Base-by-base conservation (phyloP, 2,888 invertebrate genomes). In the Phasia obesa region DNA sequence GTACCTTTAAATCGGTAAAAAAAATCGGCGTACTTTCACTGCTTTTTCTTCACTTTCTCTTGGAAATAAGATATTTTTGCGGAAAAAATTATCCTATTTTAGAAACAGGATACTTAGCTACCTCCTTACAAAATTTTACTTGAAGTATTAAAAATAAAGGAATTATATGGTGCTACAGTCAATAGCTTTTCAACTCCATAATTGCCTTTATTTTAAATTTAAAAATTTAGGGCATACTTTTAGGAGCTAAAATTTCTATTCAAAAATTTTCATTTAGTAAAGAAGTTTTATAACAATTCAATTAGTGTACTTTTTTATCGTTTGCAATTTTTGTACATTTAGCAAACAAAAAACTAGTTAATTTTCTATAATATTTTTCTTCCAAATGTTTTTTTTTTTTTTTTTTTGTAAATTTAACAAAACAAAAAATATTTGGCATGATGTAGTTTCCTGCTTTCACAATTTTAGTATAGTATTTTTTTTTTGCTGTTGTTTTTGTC, bases 341-440 rank as follows among this genome's bases (percentile, higher is more conserved):
- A 57, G n/a, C 44, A 31, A 42, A 53, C 13, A 35, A 60, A 59
- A 23, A 35, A 42, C 2, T 51, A 44, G 51, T 53, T 70, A 55
- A 70, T 70, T 55, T 77, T 49, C 60, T 55, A 55, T 77, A 55
- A 55, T 71, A 42, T 35, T 31, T 60, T 60, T 21, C 0, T 47
- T 55, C 11, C 21, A 71, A 25, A 17, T 25, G n/a, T 17, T 38
- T 19, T 31, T 74, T 27, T 21, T 38, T 38, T 55, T 47, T 9
- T 25, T 17, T 64, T 27, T 6, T 21, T 42, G 55, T 44, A n/a
- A n/a, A n/a, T 65, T 53, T 47, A 47, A 35, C 55, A 65, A 57
- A 74, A 38, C 55, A 35, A 64, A 65, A 57, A 74, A 38, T 59
- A 64, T 78, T 78, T 82, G 74, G 69, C 77, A 64, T 62, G 64